These are phyloP conservation scores for Orcinus orca DNA, from an alignment of 2,113 vertebrate species.

Conservation along the genomic window DNA sequence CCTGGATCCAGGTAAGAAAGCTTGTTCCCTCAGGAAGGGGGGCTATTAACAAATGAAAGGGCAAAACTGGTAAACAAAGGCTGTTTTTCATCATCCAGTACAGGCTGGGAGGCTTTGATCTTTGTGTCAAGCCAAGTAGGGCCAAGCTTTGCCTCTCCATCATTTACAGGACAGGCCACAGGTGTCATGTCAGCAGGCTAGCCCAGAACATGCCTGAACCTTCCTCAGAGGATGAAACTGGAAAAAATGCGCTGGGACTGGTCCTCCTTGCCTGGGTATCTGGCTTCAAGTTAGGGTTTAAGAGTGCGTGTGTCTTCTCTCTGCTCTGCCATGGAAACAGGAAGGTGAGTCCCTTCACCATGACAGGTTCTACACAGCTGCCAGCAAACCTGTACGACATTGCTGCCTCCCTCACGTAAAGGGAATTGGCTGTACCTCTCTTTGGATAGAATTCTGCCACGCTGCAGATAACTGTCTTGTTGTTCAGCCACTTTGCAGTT, in stretches of 20 bases:
- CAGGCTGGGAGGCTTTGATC: neutral
- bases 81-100: neutral
- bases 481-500: neutral
- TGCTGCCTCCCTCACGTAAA: neutral
- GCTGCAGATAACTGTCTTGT: neutral
- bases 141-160: neutral
- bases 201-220: neutral
- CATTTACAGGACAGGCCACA: neutral
- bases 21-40: constrained; percentile 31
- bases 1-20: constrained; percentile 22
- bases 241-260: neutral
- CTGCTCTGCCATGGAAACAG: neutral
- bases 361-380: neutral
- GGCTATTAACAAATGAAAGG: constrained; percentile 61
- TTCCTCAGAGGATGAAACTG: neutral
- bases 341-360: neutral
- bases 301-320: neutral
- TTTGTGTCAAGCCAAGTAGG: constrained; percentile 40
- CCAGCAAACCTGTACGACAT: neutral
- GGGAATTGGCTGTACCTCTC: neutral
- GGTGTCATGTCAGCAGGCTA: neutral
- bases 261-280: neutral
- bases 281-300: constrained; percentile 6
- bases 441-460: constrained; percentile 40
- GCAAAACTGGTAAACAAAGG: neutral